Base-by-base conservation (phyloP, 1,140 invertebrate genomes). In the Drosophila persimilis region DNA sequence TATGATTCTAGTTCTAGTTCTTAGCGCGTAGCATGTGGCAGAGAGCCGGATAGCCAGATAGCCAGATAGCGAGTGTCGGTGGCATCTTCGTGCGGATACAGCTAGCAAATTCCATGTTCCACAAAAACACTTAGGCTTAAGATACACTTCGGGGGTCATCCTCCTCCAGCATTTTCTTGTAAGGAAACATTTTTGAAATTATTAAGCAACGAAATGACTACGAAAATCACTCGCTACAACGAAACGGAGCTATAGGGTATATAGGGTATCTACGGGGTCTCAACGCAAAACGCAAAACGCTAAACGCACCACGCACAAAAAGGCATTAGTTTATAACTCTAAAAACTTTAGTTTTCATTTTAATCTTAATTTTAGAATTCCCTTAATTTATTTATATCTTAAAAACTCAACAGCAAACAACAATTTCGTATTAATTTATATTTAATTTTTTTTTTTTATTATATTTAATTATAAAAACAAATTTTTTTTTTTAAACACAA, bases 71-170 rank as follows among this genome's bases (percentile, higher is more conserved):
- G 35, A 39, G 35, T 39, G 35, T 17, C 17, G 17, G 17, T 64
- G 39, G 70, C 51, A 73, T 73, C 50, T 73, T 73, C 69, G 35
- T 39, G 35, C 35, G 35, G 71, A 89, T 88, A 88, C 83, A 88
- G 83, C 83, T 88, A 88, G 83, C 83, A 88, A 39, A 88, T 88
- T 88, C 83, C 83, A 88, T 88, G 83, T 88, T 88, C 84, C 84
- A 86, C 83, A 84, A 39, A 39, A 11, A 39, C 11, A 77, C 77
- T 77, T 76, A 88, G 73, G 45, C 67, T 77, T 50, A 65, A 57
- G 39, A 35, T 41, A 22, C 51, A 45, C 35, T 39, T 39, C 4
- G 35, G 35, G 8, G 45, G 26, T 20, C 63, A 43, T 51, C 60
- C 55, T 24, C 43, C 52, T 52, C 35, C 70, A 73, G 71, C 70